These are phyloP conservation scores for Serilophus lunatus DNA, from an alignment of 2,113 vertebrate genomes.

Conservation along the genomic window DNA sequence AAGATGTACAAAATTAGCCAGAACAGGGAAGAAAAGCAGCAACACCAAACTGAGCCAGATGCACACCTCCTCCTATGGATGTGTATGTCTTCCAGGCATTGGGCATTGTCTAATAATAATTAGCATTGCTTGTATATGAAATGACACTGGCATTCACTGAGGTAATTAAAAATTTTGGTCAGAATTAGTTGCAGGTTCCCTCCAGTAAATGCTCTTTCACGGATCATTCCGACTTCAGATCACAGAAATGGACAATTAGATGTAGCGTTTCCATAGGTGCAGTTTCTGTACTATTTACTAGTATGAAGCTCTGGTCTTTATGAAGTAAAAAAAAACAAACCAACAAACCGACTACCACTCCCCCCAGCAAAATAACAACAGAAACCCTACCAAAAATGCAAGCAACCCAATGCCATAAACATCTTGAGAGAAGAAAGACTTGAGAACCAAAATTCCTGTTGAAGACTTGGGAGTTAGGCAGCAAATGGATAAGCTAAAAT, in stretches of 20 bases:
- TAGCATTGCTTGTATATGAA: not conserved
- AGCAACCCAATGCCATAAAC: not conserved
- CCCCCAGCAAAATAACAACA: not conserved
- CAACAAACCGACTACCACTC: no score
- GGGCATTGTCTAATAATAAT: not conserved
- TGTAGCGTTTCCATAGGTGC: not conserved
- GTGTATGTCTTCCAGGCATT: not conserved
- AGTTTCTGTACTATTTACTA: not conserved
- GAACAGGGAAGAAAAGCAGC: not conserved
- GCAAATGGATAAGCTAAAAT: not conserved
- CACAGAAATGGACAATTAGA: not conserved
- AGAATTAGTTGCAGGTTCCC: not conserved
- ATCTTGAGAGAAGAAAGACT: not conserved
- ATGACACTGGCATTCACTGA: not conserved
- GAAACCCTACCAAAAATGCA: not conserved
- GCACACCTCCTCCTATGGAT: not conserved
- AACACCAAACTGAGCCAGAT: not conserved
- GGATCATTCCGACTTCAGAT: not conserved
- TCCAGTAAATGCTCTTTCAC: not conserved
- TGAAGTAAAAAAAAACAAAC: not conserved
- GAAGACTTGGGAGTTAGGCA: not conserved
- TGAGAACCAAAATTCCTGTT: not conserved
- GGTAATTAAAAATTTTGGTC: not conserved
- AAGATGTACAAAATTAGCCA: not conserved
- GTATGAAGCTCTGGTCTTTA: not conserved